A percentile compares a stretch with the other conserved stretches of the same genome.
Conservation (phyloP, 2,888 invertebrate genomes). For the Hofmannophila pseudospretella region DNA sequence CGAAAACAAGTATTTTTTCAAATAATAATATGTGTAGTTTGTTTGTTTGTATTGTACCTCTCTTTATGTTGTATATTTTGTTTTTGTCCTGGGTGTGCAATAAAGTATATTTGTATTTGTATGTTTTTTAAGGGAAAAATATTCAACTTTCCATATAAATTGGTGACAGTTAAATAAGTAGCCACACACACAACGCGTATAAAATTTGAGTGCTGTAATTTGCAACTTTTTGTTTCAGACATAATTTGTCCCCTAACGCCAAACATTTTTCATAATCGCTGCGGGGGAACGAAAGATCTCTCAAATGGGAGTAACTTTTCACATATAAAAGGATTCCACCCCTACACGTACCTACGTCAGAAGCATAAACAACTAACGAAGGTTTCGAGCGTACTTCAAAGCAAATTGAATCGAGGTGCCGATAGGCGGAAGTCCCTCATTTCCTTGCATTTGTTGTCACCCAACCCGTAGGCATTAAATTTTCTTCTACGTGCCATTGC, state of each 20-base stretch:
- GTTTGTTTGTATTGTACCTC: too few species aligned
- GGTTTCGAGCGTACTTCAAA: constrained; percentile 37
- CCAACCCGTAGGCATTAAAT: constrained; percentile 56
- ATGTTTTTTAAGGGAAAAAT: too few species aligned
- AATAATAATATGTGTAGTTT: too few species aligned
- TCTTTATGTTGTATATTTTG: too few species aligned
- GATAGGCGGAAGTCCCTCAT: constrained; percentile 69
- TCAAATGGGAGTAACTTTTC: constrained; percentile 13
- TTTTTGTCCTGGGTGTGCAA: too few species aligned
- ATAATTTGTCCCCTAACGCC: background rate
- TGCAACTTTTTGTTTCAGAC: background rate
- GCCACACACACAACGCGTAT: too few species aligned
- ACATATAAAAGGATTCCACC: background rate
- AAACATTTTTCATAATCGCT: constrained; percentile 9
- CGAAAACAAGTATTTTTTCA: too few species aligned
- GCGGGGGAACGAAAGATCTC: constrained; percentile 10
- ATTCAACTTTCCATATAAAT: too few species aligned
- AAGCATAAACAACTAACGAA: constrained; percentile 33
- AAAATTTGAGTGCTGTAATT: too few species aligned
- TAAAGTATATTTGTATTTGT: too few species aligned
- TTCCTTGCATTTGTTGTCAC: constrained; percentile 67
- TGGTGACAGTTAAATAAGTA: too few species aligned
- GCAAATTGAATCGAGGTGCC: constrained; percentile 65
- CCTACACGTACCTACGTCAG: constrained; percentile 10
- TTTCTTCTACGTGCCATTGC: constrained; percentile 48